These are phyloP conservation scores for Gandaritis pyraliata DNA, from an alignment of 2,888 invertebrate species.

Conservation along the genomic window DNA sequence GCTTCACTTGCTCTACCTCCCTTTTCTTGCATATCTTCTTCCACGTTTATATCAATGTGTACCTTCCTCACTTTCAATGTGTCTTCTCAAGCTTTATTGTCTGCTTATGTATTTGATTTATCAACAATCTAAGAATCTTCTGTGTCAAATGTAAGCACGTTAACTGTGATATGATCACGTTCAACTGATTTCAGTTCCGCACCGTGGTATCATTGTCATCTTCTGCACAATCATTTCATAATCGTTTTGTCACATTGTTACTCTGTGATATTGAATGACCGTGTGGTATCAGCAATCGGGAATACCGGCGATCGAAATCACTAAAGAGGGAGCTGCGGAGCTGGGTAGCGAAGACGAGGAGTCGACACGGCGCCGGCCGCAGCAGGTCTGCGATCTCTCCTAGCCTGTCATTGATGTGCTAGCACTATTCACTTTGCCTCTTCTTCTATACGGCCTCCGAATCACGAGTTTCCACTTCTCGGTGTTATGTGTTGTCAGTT, in stretches of 20 bases:
- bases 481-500: conserved; percentile 80
- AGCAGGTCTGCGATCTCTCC: conserved; percentile 83
- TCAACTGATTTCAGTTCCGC: conserved; percentile 40
- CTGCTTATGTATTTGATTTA: conserved; percentile 44
- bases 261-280: conserved; percentile 75
- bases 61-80: conserved; percentile 34
- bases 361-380: conserved; percentile 74
- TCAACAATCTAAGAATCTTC: conserved; percentile 37
- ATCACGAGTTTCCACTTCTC: conserved; percentile 80
- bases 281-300: conserved; percentile 83
- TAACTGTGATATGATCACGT: conserved; percentile 30
- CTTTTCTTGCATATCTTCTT: conserved; percentile 43
- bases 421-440: conserved; percentile 81
- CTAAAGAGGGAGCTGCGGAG: conserved; percentile 89
- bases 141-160: conserved; percentile 35
- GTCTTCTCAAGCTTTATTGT: conserved; percentile 40
- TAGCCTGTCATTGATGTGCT: conserved; percentile 81
- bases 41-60: conserved; percentile 52
- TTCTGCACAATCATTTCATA: conserved; percentile 64
- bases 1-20: conserved; percentile 65
- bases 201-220: conserved; percentile 51
- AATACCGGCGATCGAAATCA: conserved; percentile 89
- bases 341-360: conserved; percentile 88
- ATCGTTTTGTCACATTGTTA: conserved; percentile 62
- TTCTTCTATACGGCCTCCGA: conserved; percentile 74